These are phyloP conservation scores for Emberiza fucata DNA, from an alignment of 2,113 vertebrate species.

Conservation along the genomic window DNA sequence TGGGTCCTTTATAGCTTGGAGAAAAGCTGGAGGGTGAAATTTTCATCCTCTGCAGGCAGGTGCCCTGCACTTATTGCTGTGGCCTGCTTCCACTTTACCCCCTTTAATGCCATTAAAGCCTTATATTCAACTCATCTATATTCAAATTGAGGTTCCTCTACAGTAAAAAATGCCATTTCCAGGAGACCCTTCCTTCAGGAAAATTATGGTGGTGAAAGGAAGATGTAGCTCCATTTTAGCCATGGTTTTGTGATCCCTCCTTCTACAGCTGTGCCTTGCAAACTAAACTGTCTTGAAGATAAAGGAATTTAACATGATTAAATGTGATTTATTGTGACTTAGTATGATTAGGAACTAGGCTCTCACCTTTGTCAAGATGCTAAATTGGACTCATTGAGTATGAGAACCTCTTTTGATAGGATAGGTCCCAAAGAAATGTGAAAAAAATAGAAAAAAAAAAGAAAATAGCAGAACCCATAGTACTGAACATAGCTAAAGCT, in stretches of 20 bases:
- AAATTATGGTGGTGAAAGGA: neutral
- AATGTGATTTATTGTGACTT: accelerated
- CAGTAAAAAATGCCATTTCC: neutral
- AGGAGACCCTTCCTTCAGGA: neutral
- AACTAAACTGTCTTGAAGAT: neutral
- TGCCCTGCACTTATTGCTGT: neutral
- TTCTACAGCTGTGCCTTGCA: neutral
- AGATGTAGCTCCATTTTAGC: neutral
- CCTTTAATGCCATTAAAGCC: neutral
- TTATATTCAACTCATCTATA: neutral
- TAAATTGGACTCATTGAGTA: neutral
- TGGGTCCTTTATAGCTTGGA: neutral
- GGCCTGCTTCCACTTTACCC: neutral
- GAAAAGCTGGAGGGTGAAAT: neutral
- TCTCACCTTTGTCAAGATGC: neutral
- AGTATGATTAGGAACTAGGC: neutral
- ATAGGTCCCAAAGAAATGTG: neutral
- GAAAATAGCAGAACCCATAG: neutral
- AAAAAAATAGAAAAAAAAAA: neutral
- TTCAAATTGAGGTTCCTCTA: neutral
- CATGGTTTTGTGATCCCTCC: neutral
- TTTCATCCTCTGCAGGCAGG: neutral
- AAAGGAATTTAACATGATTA: neutral
- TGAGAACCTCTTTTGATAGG: neutral
- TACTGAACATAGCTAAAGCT: neutral